Base-by-base conservation (phyloP, 2,888 invertebrate genomes). In the Meloe dianella region DNA sequence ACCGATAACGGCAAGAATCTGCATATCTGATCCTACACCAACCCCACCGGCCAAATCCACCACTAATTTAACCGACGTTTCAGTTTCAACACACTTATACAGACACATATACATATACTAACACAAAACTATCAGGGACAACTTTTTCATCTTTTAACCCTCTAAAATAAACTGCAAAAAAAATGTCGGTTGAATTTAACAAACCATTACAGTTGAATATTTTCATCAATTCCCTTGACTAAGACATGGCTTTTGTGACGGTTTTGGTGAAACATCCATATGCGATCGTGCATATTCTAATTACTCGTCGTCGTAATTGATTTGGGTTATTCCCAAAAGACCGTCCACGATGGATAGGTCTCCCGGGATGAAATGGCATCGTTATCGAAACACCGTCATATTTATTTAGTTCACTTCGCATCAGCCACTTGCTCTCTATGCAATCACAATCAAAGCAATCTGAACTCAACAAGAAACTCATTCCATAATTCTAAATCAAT, bases 271-370 rank as follows among this genome's bases (percentile, higher is more conserved):
- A 51, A 67, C 61, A 63, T 41, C 68, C 32, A 54, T 58, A 64
- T 63, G 58, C 35, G 65, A 65, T 66, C 57, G 70, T 72, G 76
- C 75, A 78, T 77, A 78, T 78, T 77, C 76, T 78, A 78, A 78
- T 78, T 77, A 78, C 76, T 78, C 71, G 73, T 63, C 72, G 74
- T 71, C 71, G 76, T 77, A 78, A 78, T 78, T 77, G 78, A 78
- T 78, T 77, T 75, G 76, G 75, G 76, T 77, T 70, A 68, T 70
- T 76, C 78, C 68, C 71, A 73, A 67, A 74, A 75, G 69, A 66
- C 32, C 30, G 22, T 57, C 63, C 68, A 77, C 70, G 74, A 77
- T 77, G 77, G 77, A 77, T 77, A 67, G 75, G 71, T 74, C 77
- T 74, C 77, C 22, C 32, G 77, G 71, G 77, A 75, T 64, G 64